Base-by-base conservation (phyloP, 35 echinoderm and acorn worm species). In the Ophioderma brevispina region DNA sequence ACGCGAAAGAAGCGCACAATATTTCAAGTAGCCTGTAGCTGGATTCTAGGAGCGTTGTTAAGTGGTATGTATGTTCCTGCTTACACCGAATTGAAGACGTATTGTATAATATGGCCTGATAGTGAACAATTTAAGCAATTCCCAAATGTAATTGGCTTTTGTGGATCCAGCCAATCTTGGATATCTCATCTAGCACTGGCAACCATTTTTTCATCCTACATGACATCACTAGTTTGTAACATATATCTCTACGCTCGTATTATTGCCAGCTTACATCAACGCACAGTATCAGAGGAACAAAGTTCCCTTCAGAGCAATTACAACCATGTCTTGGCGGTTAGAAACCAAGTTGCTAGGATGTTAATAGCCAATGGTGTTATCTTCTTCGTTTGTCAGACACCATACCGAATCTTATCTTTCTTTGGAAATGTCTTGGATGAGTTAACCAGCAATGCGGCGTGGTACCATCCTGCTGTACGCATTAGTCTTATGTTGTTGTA, bases 401-500 rank as follows among this genome's bases (percentile, higher is more conserved):
- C 59, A 15, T 70, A 70, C 28, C 59, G 59, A 70, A 70, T 70
- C n/a, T 25, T 70, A 1, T 70, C 59, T 25, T 70, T 70, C n/a
- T 70, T 70, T 30, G 59, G 59, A 30, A 70, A 6, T 70, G 59
- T 70, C 2, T 70, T 70, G 28, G n/a, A 70, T 30, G 59, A 70
- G 28, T 70, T 70, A 30, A 70, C n/a, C 5, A 18, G 28, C 2
- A 25, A 70, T 70, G 59, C 59, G 28, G 59, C n/a, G 2, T 70
- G 59, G 59, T 70, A 70, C 23, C 59, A 70, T 70, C 59, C 59
- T 4, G 59, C 59, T 15, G 59, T 70, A 2, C 59, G 59, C n/a
- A 70, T 70, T 25, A 13, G 59, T 25, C 59, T 15, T 30, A 28
- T 64, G 19, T 25, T 95, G 76, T 43, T 80, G 10, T 95, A 95